Base-by-base conservation (phyloP, 2,113 vertebrate species). In the Stomatorhinus ivindoensis region DNA sequence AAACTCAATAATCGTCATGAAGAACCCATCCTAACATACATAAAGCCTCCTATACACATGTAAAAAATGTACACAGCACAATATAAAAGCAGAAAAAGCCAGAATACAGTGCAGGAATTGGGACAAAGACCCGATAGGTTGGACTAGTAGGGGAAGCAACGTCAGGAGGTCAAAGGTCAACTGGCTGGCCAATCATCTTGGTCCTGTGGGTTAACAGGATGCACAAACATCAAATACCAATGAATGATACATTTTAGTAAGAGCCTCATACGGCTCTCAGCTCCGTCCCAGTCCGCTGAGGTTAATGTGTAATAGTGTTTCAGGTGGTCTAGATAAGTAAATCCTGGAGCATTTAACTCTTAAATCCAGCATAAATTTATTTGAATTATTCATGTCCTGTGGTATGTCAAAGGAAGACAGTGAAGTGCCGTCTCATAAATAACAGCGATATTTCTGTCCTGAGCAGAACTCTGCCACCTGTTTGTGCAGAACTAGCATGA, bases 321-420 rank as follows among this genome's bases (percentile, higher is more conserved):
- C 88, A 24, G 42, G 89, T 92, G 90, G 89, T 69, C 47, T 90
- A 87, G 88, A 89, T 86, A 89, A 24, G n/a, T 69, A n/a, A 69
- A 3, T 76, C 15, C 15, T 3, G 73, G 31, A 13, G 15, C 69
- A 76, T 76, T 13, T 42, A 42, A 80, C 13, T 80, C 35, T 42
- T 17, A 80, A 80, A 80, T 80, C 35, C 73, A 80, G 39, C 42
- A 35, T 42, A 80, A 42, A 80, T 80, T 21, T 80, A 80, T 17
- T 19, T 42, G 31, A 80, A 80, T 80, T 42, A 42, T 80, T 80
- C 73, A 42, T 11, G 35, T 80, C 15, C 31, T 19, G 73, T 19
- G 35, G 73, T 39, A 42, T 39, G 73, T 80, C 35, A 80, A 42
- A 80, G 73, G 73, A 42, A 80, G 31, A 80, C 13, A 42, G 73